These are phyloP conservation scores for Cheumatopsyche charites DNA, from an alignment of 1,140 invertebrate genomes.

Conservation along the genomic window DNA sequence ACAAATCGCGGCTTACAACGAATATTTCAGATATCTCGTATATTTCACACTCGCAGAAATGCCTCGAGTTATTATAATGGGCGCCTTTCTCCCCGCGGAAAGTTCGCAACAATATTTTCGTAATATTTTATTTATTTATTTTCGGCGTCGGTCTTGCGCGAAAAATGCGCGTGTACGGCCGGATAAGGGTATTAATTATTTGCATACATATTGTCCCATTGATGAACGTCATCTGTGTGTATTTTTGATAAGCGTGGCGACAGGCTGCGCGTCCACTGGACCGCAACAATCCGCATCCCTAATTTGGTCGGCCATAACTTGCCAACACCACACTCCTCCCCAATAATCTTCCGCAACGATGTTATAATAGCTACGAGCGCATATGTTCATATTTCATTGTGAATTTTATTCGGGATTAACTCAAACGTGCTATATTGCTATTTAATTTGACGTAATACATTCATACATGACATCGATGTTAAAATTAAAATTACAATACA, in stretches of 20 bases:
- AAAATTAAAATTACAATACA: too few species aligned
- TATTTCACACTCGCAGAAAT: slow-evolving; percentile 18
- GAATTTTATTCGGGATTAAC: too few species aligned
- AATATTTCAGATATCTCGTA: slow-evolving; percentile 24
- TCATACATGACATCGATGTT: too few species aligned
- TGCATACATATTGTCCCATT: slow-evolving; percentile 39
- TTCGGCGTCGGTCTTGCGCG: background rate
- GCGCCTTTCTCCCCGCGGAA: too few species aligned
- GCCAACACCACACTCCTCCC: slow-evolving; percentile 21
- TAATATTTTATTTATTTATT: background rate
- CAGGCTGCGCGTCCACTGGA: slow-evolving; percentile 23
- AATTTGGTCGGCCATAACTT: slow-evolving; percentile 33
- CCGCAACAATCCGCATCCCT: slow-evolving; percentile 38
- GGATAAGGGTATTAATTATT: slow-evolving; percentile 39
- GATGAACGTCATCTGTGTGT: slow-evolving; percentile 39
- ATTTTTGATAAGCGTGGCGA: slow-evolving; percentile 37
- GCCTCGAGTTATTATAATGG: background rate
- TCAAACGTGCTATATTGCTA: too few species aligned
- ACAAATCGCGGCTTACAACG: slow-evolving; percentile 32
- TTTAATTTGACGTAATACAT: too few species aligned
- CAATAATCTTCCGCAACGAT: slow-evolving; percentile 17
- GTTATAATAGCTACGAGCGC: slow-evolving; percentile 3
- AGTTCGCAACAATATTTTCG: background rate
- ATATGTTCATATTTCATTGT: background rate
- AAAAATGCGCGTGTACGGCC: background rate